A percentile compares a stretch with the other conserved stretches of the same genome.
Conservation (phyloP, 2,113 vertebrate species). For the Seriola aureovittata region DNA sequence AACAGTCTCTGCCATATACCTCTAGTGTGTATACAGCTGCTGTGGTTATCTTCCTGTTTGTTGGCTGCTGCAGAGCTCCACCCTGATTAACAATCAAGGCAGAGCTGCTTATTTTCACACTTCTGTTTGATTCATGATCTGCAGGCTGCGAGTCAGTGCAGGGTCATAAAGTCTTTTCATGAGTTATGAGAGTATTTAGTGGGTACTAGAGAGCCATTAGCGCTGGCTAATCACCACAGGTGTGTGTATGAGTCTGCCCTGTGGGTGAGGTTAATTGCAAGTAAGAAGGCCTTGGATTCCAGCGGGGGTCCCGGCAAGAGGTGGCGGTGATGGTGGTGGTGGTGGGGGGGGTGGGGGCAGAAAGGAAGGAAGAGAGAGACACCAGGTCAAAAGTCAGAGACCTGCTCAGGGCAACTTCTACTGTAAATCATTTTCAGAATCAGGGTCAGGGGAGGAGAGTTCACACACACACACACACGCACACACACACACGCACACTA, state of each 20-base stretch:
- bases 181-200: slow-evolving; percentile 78
- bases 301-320: slow-evolving; percentile 18
- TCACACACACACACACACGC: neutral
- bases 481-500: neutral
- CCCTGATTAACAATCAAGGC: slow-evolving; percentile 65
- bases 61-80: slow-evolving; percentile 23
- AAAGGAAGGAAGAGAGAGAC: slow-evolving; percentile 22
- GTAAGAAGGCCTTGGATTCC: slow-evolving; percentile 64
- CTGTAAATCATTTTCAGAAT: slow-evolving; percentile 55
- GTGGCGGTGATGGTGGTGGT: slow-evolving; percentile 6
- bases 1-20: slow-evolving; percentile 16
- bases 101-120: slow-evolving; percentile 63
- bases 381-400: slow-evolving; percentile 43
- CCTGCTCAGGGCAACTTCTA: slow-evolving; percentile 49
- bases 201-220: slow-evolving; percentile 70
- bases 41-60: slow-evolving; percentile 19
- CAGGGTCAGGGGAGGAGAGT: slow-evolving; percentile 39
- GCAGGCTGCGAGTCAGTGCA: slow-evolving; percentile 51
- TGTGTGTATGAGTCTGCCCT: slow-evolving; percentile 59
- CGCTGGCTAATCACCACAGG: slow-evolving; percentile 70
- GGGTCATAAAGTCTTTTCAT: slow-evolving; percentile 71
- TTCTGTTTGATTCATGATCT: slow-evolving; percentile 65
- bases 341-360: neutral
- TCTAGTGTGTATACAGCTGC: neutral
- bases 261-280: slow-evolving; percentile 82